Evolutionary conservation across 1,140 invertebrate genomes (phyloP).

Genomic region (Apis laboriosa): DNA sequence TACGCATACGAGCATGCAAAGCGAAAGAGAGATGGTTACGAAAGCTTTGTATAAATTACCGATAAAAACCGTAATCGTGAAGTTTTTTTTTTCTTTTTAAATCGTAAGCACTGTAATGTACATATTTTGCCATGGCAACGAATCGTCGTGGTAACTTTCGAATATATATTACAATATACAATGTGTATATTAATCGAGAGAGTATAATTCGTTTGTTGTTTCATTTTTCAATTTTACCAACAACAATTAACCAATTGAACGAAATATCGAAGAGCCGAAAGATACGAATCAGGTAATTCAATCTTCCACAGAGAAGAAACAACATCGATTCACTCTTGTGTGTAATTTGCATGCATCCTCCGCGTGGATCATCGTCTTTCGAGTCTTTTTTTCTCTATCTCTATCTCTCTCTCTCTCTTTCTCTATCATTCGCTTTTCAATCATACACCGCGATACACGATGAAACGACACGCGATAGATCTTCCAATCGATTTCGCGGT

Average conservation of each 20-base stretch:
- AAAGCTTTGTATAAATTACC: conserved; percentile 29
- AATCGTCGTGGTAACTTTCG: not conserved
- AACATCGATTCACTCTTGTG: not conserved
- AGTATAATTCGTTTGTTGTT: conserved; percentile 60
- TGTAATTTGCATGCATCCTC: conserved; percentile 24
- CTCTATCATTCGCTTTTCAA: not conserved
- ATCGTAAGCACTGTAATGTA: conserved; percentile 57
- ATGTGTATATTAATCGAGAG: conserved; percentile 60
- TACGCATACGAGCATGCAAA: conserved; percentile 11
- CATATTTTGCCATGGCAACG: conserved; percentile 48
- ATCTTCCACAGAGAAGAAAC: conserved; percentile 15
- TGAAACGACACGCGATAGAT: not conserved
- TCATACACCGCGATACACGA: not conserved
- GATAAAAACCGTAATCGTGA: conserved; percentile 17
- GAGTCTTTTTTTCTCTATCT: not conserved
- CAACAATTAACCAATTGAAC: not conserved
- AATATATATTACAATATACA: conserved; percentile 62
- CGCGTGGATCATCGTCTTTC: not conserved
- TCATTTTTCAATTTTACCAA: conserved; percentile 12
- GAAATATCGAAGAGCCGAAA: not conserved
- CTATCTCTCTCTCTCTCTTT: not conserved
- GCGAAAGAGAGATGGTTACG: not conserved
- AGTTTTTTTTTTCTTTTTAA: not conserved
- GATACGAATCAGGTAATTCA: conserved; percentile 31
- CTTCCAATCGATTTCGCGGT: conserved; percentile 9